Conservation (phyloP, 2,113 vertebrate species). For the Lanius collurio region DNA sequence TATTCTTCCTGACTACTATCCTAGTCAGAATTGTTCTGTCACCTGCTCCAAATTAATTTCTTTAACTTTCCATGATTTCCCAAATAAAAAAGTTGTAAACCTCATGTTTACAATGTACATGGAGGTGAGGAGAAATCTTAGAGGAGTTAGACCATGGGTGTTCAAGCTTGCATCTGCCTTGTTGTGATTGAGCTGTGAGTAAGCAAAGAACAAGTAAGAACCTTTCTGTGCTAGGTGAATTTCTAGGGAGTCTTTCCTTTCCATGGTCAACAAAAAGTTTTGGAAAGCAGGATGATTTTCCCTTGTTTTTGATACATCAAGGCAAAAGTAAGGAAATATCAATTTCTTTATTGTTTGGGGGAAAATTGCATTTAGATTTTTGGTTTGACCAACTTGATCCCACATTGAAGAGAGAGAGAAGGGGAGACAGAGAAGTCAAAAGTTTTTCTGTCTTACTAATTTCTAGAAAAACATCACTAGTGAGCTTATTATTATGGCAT, state of each 20-base stretch:
- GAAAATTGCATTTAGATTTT: background rate
- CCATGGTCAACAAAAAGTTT: background rate
- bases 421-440: background rate
- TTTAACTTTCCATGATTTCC: background rate
- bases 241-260: background rate
- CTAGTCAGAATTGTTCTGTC: background rate
- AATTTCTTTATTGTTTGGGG: background rate
- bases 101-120: background rate
- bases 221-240: background rate
- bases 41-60: background rate
- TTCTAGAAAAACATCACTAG: conserved; percentile 14
- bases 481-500: conserved; percentile 25
- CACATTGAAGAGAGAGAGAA: background rate
- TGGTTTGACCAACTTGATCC: background rate
- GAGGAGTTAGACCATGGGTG: background rate
- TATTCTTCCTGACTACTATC: background rate
- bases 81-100: background rate
- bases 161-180: background rate
- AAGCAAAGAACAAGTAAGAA: background rate
- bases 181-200: background rate
- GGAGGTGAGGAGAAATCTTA: background rate
- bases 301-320: background rate
- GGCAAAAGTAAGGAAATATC: background rate
- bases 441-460: background rate
- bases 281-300: background rate